phyloP scores from a whole-genome alignment of 1,140 invertebrate species.

The Leptinotarsa lineolata region DNA sequence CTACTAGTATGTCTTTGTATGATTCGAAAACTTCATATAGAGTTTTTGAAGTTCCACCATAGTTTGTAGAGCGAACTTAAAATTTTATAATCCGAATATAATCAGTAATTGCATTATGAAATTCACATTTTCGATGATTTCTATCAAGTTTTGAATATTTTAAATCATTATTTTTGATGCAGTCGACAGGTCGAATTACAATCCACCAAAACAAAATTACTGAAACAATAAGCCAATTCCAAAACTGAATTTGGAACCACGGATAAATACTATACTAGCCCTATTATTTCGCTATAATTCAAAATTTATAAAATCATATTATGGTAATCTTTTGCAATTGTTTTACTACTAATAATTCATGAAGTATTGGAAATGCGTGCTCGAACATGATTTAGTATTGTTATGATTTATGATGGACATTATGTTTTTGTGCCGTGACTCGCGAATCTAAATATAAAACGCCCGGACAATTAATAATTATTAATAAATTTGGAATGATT shows the following conservation, averaged over 20 bases:
- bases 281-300: constrained; percentile 7
- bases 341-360: constrained; percentile 15
- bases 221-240: not conserved
- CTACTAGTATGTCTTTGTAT: no score
- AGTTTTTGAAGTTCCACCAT: no score
- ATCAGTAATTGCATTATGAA: no score
- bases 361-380: not conserved
- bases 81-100: no score
- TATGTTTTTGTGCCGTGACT: not conserved
- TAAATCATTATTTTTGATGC: no score
- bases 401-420: constrained; percentile 4
- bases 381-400: constrained; percentile 13
- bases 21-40: no score
- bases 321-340: constrained; percentile 1
- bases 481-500: not conserved
- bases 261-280: not conserved
- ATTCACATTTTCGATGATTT: no score
- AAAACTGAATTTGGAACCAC: not conserved
- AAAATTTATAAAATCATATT: constrained; percentile 13
- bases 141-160: no score
- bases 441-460: not conserved
- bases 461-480: not conserved
- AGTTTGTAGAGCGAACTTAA: no score
- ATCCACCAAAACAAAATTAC: no score
- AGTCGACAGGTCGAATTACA: no score